Base-by-base conservation (phyloP, 2,113 vertebrate species). In the Chitala chitala region DNA sequence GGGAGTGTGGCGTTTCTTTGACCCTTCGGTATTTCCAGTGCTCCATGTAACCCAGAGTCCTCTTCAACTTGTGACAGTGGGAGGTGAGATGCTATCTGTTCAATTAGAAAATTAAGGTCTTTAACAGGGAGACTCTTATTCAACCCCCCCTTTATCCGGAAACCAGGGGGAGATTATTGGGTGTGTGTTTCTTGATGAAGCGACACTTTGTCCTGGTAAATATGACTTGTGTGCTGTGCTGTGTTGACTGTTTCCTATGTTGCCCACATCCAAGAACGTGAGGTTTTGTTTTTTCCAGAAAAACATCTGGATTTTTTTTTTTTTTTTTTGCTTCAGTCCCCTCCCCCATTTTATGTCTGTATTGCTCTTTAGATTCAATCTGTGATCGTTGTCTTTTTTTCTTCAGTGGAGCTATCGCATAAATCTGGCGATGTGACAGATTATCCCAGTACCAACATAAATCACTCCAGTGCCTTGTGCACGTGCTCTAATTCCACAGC, bases 381-480 rank as follows among this genome's bases (percentile, higher is more conserved):
- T 51, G 48, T 51, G 48, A 51, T 15, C 20, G 2, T 8, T 10
- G 20, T 15, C 48, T 8, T 6, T 42, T 54, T 55, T 69, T 76
- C 61, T 44, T 8, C 55, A 79, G 81, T 40, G 22, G 15, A 61
- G 54, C 55, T 68, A 74, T 78, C 59, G 56, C 59, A 69, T 55
- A 76, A 46, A 74, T 77, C 40, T 15, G 69, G 53, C 74, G 80
- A 70, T 81, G 77, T 74, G 77, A 77, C 68, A 70, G 69, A 79
- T 78, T 76, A 79, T 40, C 36, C 51, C 24, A 24, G 38, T 65
- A 17, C 75, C 77, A 22, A 33, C 50, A 26, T 70, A 77, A 53
- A 75, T 81, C 76, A 71, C 59, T 26, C 53, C 72, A 53, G 38
- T 77, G 51, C 42, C 59, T 69, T 17, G 13, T 55, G 9, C 68